Percentiles rank a stretch among this genome's conserved stretches.
phyloP scores from a whole-genome alignment of 1,140 invertebrate genomes.

The Megathymus violae region DNA sequence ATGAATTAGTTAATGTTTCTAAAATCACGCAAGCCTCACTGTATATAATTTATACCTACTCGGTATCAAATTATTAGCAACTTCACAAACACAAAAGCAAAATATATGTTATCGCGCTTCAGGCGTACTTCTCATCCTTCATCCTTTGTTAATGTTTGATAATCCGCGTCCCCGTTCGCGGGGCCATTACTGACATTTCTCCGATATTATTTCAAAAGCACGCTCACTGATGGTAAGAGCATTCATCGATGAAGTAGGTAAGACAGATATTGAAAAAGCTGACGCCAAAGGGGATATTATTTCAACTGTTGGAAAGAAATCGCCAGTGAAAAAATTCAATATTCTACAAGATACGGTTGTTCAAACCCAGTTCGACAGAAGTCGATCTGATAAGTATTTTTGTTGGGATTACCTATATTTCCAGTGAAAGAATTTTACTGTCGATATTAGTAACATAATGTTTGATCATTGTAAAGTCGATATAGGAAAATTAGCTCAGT shows the following conservation, averaged over 20 bases:
- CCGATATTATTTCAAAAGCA: conserved; percentile 31
- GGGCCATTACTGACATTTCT: conserved; percentile 23
- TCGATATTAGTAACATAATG: too few relatives aligned
- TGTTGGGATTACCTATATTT: background rate
- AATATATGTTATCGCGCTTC: too few relatives aligned
- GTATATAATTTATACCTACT: too few relatives aligned
- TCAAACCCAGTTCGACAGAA: background rate
- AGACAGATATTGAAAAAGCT: conserved; percentile 30
- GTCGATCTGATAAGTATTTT: background rate
- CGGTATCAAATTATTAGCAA: too few relatives aligned
- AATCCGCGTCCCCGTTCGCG: conserved; percentile 7
- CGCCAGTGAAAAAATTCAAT: conserved; percentile 21
- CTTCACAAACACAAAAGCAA: too few relatives aligned
- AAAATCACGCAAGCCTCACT: too few relatives aligned
- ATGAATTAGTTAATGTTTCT: background rate
- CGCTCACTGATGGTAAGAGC: conserved; percentile 14
- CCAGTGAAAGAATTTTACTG: too few relatives aligned
- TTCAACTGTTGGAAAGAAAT: conserved; percentile 18
- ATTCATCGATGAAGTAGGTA: conserved; percentile 33
- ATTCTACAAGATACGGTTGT: conserved; percentile 6
- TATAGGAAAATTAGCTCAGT: too few relatives aligned
- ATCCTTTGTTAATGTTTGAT: conserved; percentile 10
- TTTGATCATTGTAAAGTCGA: too few relatives aligned
- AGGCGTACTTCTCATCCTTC: background rate
- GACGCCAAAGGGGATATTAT: conserved; percentile 26